Evolutionary conservation across 2,888 invertebrate genomes (phyloP).

Genomic region (Dichetophora obliterata): DNA sequence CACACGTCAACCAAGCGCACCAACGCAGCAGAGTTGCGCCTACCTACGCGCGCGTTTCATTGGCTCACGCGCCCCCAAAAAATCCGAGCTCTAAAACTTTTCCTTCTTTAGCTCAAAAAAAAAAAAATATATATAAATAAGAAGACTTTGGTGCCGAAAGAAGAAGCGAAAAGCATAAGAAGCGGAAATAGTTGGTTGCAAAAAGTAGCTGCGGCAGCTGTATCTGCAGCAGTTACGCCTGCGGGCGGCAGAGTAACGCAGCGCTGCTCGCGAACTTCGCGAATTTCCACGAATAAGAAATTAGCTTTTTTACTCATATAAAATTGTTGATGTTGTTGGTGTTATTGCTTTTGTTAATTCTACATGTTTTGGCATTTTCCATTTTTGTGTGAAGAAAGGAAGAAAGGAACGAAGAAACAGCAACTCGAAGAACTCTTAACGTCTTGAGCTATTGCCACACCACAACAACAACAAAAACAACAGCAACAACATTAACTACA

Average conservation of each 20-base stretch:
- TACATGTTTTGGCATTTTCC: background rate
- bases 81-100: too few relatives aligned
- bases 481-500: too few relatives aligned
- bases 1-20: background rate
- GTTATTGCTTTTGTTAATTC: background rate
- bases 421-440: background rate
- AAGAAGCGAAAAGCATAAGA: background rate
- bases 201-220: background rate
- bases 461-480: background rate
- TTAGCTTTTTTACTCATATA: background rate
- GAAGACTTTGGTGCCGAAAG: too few relatives aligned
- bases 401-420: background rate
- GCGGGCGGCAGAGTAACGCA: background rate
- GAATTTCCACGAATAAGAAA: slow-evolving; percentile 22
- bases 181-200: background rate
- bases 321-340: background rate
- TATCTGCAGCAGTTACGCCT: background rate
- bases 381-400: background rate
- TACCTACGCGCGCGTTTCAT: slow-evolving; percentile 4
- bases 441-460: background rate
- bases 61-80: background rate
- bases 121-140: too few relatives aligned
- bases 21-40: background rate
- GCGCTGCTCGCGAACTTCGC: slow-evolving; percentile 2
- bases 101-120: too few relatives aligned